Conservation (phyloP, 2,113 vertebrate genomes). For the Mobula birostris region DNA sequence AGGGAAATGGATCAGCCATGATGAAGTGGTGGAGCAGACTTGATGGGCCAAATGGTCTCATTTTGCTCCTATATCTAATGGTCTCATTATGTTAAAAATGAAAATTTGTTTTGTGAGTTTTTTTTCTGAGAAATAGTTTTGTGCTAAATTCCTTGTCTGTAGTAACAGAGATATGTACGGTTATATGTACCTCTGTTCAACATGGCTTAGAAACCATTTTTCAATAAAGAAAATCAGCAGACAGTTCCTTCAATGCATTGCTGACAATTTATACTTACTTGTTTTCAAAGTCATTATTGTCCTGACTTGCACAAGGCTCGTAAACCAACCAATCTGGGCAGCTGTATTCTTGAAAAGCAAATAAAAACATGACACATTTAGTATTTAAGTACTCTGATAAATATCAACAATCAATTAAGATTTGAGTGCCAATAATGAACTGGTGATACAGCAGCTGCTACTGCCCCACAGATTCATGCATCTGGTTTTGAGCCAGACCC, state of each 20-base stretch:
- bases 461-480: too few species aligned
- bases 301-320: background rate
- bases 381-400: background rate
- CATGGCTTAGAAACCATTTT: background rate
- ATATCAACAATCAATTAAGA: background rate
- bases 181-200: background rate
- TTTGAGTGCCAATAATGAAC: background rate
- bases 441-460: too few species aligned
- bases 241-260: background rate
- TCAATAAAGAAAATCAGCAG: background rate
- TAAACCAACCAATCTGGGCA: background rate
- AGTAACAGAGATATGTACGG: background rate
- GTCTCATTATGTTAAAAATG: background rate
- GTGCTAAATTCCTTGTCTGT: background rate
- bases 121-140: background rate
- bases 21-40: too few species aligned
- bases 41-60: too few species aligned
- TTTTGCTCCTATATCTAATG: too few species aligned
- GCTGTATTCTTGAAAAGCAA: constrained; percentile 28
- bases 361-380: background rate
- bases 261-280: background rate
- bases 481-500: too few species aligned
- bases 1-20: too few species aligned
- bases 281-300: background rate
- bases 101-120: background rate